Conservation (phyloP, 2,888 invertebrate species). For the Cabera pusaria region DNA sequence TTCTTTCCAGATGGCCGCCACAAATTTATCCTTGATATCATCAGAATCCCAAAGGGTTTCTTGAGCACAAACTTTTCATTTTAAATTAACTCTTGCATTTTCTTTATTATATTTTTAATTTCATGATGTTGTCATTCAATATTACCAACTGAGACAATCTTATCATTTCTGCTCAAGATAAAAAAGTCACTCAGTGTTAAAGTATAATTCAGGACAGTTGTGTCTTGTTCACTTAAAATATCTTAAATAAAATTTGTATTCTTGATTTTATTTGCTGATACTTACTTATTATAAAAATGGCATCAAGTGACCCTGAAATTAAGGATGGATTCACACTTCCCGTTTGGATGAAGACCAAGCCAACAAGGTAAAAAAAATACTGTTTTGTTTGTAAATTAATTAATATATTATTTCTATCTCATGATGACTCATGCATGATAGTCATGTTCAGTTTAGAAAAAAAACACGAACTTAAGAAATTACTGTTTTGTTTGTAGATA, state of each 20-base stretch:
- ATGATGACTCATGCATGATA: too few species aligned
- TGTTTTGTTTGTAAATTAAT: too few species aligned
- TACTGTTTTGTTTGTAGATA: too few species aligned
- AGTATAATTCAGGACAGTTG: conserved; percentile 42
- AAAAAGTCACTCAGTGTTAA: conserved; percentile 50
- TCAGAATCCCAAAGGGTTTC: conserved; percentile 66
- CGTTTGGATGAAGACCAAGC: conserved; percentile 89
- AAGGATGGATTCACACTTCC: conserved; percentile 86
- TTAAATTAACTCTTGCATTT: conserved; percentile 27
- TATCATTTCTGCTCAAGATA: conserved; percentile 79
- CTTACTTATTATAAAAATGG: conserved; percentile 50
- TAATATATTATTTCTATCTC: too few species aligned
- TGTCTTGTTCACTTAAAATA: conserved; percentile 30
- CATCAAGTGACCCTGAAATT: conserved; percentile 82
- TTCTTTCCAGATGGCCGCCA: conserved; percentile 70
- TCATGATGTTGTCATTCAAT: conserved; percentile 43
- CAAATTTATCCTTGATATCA: conserved; percentile 54
- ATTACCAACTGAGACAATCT: conserved; percentile 61
- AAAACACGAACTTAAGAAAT: too few species aligned
- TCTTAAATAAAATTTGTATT: too few species aligned
- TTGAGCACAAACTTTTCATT: conserved; percentile 52
- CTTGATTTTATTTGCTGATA: conserved; percentile 5
- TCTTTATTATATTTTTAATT: conserved; percentile 29
- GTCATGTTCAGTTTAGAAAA: too few species aligned
- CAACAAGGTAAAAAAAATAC: conserved; percentile 68